Base-by-base conservation (phyloP, 1,140 invertebrate genomes). In the Yoshiicerus persimilis region DNA sequence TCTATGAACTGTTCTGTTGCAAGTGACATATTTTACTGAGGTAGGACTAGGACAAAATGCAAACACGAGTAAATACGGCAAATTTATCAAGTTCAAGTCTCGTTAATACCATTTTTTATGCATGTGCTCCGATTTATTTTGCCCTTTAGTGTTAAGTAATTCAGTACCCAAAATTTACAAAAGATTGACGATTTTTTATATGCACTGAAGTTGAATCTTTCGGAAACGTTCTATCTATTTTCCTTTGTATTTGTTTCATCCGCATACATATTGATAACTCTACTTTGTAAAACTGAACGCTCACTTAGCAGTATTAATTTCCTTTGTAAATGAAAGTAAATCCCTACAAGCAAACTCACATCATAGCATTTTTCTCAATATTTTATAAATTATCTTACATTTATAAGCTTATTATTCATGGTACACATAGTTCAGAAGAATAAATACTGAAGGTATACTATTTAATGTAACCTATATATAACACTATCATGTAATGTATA, bases 131-230 rank as follows among this genome's bases (percentile, higher is more conserved):
- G 66, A 39, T 66, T 77, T 77, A 23, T 70, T 87, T 27, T 87
- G 86, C 86, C 86, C 77, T 87, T 87, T 20, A 87, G 86, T 66
- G 11, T 36, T 87, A 87, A 87, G 86, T 87, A 87, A 87, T 87
- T 87, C 32, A 87, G 86, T 27, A 38, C 41, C 27, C 64, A 87
- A 39, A 6, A 32, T 4, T 16, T 47, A 47, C 41, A 47, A 47
- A 20, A 47, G 41, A 20, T 4, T 47, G 41, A 20, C 41, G 16
- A 47, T 66, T 66, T 66, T 11, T 66, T 66, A n/a, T 66, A 47
- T n/a, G n/a, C n/a, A 47, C 41, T 11, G 2, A 30, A 66, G 64
- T 11, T 30, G 23, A 66, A 66, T 47, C 20, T 13, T 20, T 4
- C 11, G 13, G 11, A 1, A 20, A 47, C 13, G 41, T 66, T 66